Evolutionary conservation across 2,797 vertebrate species (phyloP), one percentile per base, ranked within the genome.

Genomic region (Hirundo rustica): DNA sequence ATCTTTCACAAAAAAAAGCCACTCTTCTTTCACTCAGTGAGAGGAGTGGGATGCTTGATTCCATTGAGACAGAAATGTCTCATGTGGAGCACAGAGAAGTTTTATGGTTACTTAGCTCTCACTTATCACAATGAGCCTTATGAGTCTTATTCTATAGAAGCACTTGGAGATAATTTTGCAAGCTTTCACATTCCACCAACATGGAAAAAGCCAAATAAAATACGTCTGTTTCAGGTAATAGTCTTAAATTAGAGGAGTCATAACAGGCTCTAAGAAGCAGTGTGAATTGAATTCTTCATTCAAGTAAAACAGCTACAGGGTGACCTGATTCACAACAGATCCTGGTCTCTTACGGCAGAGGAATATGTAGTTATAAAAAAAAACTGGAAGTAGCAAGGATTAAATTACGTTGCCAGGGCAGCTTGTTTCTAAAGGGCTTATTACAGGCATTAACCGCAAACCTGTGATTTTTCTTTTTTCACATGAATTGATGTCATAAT

Each of bases 401-500:
- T 96, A 94, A 95, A 95, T 97, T 97, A 96, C 93, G 2, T 95
- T 95, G 96, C 92, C 89, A 96, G 84, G 92, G 92, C 74, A 96
- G 95, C 93, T 96, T 92, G 50, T 96, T 97, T 97, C 96, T 97
- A 89, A 97, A 97, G 74, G 80, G 88, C 87, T 95, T 97, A 97
- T 96, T 97, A 97, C 91, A 96, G 65, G 65, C 93, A 89, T 84
- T 75, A 97, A 97, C 97, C 97, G 1, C 97, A 98, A 97, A 97
- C 91, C 73, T 97, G 95, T 93, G 96, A 97, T 97, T 97, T 96
- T 97, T 96, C 95, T 97, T 94, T 95, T 93, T 96, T 96, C 96
- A 96, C 83, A 97, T 94, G 96, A 96, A 97, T 95, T 97, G 97
- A 97, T 97, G 97, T 97, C 97, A 97, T 97, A 97, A 97, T 97